Evolutionary conservation across 1,140 invertebrate genomes (phyloP), one percentile per base, ranked within the genome.

Genomic region (Leguminivora glycinivorella): DNA sequence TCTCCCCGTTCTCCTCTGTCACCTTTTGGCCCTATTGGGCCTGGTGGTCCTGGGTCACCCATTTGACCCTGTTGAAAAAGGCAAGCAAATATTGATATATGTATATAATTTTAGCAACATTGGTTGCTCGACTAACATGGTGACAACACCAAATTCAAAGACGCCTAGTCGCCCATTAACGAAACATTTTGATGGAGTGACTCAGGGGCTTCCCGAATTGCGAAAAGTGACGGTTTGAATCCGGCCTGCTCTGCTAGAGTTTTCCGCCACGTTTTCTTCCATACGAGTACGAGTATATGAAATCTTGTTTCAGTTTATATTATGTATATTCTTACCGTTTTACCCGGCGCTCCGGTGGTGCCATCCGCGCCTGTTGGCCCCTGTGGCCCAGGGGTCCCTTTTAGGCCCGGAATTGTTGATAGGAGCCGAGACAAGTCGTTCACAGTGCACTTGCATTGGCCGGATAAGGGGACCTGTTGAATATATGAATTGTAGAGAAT

Each of bases 1-100:
- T 95, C 94, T 22, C 95, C 95, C 75, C 93, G 91, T 17, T 95
- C 95, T n/a, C 94, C 95, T 82, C 94, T 85, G 67, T 93, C 93
- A 3, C 92, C 92, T 77, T 93, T 93, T 7, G 81, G 75, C 0
- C 93, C 93, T 9, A 74, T 79, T 4, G 93, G 88, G 17, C 95
- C 95, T 7, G 92, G 85, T 19, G 93, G 85, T 1, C 95, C 95
- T 71, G 94, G 94, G 19, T 94, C 93, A 25, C 95, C 95, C 66
- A 93, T 92, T 83, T 94, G 93, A 22, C 89, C 89, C 89, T 91
- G 43, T 56, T 40, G 72, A 70, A 10, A 10, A 38, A 38, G 6
- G 0, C n/a, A n/a, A n/a, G n/a, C n/a, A n/a, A n/a, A n/a, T n/a
- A n/a, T n/a, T n/a, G n/a, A n/a, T n/a, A n/a, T n/a, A n/a, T n/a